These are phyloP conservation scores for Cebus imitator DNA, from an alignment of 2,113 vertebrate species.

Conservation along the genomic window DNA sequence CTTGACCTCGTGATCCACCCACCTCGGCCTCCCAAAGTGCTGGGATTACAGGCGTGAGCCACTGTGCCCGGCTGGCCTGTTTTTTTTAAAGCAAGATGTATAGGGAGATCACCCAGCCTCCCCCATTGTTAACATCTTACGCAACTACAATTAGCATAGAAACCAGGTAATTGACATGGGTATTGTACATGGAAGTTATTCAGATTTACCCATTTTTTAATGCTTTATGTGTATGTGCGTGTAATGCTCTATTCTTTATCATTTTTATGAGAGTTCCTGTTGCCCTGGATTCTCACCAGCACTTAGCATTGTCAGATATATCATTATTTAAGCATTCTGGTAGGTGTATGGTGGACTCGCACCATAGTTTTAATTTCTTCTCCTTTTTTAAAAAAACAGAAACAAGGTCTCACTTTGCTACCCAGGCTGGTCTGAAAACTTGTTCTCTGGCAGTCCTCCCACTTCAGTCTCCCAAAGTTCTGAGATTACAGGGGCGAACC, in stretches of 20 bases:
- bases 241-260: neutral
- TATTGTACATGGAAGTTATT: neutral
- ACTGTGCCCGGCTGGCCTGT: no score
- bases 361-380: neutral
- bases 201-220: neutral
- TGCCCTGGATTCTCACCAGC: neutral
- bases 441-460: no score
- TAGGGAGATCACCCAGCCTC: neutral
- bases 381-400: no score
- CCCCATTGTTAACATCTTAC: neutral
- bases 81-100: neutral
- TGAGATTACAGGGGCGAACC: no score
- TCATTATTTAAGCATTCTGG: neutral
- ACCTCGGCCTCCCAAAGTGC: no score
- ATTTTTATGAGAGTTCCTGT: neutral
- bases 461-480: no score
- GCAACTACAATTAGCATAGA: neutral
- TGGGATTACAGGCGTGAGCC: no score
- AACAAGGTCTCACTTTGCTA: no score
- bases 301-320: neutral
- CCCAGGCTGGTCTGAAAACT: no score
- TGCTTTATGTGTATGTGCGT: neutral
- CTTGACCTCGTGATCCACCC: no score
- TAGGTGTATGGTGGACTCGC: neutral
- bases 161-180: neutral